A percentile compares a stretch with the other conserved stretches of the same genome.
Conservation (phyloP, 1,140 invertebrate genomes). For the Akabosia matsudoensis region DNA sequence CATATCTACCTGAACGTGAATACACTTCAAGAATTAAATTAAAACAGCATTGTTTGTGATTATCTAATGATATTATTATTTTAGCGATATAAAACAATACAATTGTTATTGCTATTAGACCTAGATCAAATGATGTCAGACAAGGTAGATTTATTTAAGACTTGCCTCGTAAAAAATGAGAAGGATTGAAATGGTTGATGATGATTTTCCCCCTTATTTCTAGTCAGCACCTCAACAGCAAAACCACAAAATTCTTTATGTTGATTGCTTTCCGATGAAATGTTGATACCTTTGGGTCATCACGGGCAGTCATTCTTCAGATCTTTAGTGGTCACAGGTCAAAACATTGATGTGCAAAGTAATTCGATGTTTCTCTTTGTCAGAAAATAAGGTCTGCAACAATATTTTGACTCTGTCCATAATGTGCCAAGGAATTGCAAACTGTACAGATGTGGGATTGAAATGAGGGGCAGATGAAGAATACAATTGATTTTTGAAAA, state of each 20-base stretch:
- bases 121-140: neutral
- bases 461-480: too few species aligned
- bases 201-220: neutral
- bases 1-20: too few species aligned
- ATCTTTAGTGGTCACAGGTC: neutral
- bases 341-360: neutral
- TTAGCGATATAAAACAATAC: neutral
- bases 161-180: neutral
- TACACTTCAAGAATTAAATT: neutral
- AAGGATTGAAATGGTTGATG: neutral
- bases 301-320: too few species aligned
- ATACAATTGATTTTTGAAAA: neutral
- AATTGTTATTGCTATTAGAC: neutral
- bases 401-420: too few species aligned
- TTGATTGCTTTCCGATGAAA: neutral
- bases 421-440: too few species aligned
- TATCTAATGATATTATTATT: conserved; percentile 1
- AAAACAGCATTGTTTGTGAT: neutral
- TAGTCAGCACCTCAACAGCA: neutral
- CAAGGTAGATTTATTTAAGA: neutral
- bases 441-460: too few species aligned
- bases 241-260: neutral
- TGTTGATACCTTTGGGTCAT: too few species aligned
- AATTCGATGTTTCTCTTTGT: too few species aligned
- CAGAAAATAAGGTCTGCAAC: too few species aligned